Conservation (phyloP, 1,140 invertebrate species). For the Ephestia elutella region DNA sequence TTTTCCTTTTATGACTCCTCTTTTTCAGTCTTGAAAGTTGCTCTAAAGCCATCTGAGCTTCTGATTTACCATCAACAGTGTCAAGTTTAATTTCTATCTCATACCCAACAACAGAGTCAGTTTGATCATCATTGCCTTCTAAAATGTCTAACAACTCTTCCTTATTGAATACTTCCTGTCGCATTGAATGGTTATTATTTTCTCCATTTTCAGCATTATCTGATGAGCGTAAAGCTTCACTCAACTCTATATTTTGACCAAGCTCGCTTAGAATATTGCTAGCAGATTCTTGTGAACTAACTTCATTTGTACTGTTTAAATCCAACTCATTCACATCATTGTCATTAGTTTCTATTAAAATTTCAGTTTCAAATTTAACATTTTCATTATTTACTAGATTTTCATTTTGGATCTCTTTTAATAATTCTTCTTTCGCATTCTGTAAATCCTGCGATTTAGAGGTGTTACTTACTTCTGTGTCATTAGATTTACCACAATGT, state of each 20-base stretch:
- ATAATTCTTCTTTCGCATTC: conserved; percentile 16
- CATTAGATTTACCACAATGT: not conserved
- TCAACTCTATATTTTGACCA: conserved; percentile 55
- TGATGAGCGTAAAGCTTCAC: conserved; percentile 51
- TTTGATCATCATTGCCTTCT: conserved; percentile 56
- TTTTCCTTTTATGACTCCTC: conserved; percentile 15
- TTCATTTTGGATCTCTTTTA: conserved; percentile 26
- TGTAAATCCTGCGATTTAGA: not conserved
- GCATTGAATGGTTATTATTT: conserved; percentile 50
- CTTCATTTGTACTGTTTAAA: conserved; percentile 27
- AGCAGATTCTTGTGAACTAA: conserved; percentile 28
- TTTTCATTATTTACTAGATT: conserved; percentile 29
- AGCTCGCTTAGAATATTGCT: conserved; percentile 55
- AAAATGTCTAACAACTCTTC: conserved; percentile 63
- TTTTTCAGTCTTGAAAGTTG: conserved; percentile 43
- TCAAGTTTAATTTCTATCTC: not conserved
- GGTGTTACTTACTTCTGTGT: not conserved
- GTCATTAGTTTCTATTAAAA: conserved; percentile 53
- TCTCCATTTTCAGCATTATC: conserved; percentile 42
- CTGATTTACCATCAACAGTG: conserved; percentile 13
- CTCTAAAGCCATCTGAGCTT: conserved; percentile 48
- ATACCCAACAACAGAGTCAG: conserved; percentile 10
- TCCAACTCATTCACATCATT: conserved; percentile 26
- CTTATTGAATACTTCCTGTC: conserved; percentile 65
- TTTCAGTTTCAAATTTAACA: conserved; percentile 58